Evolutionary conservation across 2,888 invertebrate genomes (phyloP), one percentile per base, ranked within the genome.

Genomic region (Gisinianus flammeolus): DNA sequence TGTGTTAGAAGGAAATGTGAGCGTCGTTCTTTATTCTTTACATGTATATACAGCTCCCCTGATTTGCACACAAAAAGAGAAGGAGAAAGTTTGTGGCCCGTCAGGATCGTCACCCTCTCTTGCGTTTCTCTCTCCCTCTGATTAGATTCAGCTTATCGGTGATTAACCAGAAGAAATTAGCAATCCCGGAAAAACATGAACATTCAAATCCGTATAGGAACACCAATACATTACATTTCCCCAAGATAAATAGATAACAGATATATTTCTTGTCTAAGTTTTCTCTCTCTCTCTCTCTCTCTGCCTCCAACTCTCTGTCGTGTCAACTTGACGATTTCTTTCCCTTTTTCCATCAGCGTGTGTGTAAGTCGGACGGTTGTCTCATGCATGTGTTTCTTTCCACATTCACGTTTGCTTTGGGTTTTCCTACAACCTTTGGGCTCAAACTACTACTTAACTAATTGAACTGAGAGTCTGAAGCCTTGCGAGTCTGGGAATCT

Each of bases 91-190:
- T n/a, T n/a, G n/a, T n/a, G n/a, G n/a, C n/a, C n/a, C n/a, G 2
- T 35, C 35, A 35, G 35, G 5, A 4, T 16, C 2, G 12, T 26
- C 26, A 26, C 62, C 28, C 22, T 62, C 62, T 62, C 26, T 26
- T 58, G n/a, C 22, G 2, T 22, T 22, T n/a, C n/a, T 58, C 58
- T n/a, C 22, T 58, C 58, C 24, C 22, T 62, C 58, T 66, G 79
- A 77, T 75, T 75, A 75, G 77, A 69, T 73, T 70, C 30, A 76
- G 76, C 73, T 75, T 77, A 79, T 79, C 69, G 74, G 79, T 79
- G 79, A 79, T 78, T 79, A 79, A 74, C 62, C 64, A 52, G 58
- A 54, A 79, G 79, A 75, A 79, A 79, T 78, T 79, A 79, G 77
- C 67, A 79, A 52, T 31, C 28, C 30, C 69, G 8, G 28, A 26